Evolutionary conservation across 2,888 invertebrate species (phyloP).

Genomic region (Chymomyza fuscimana): DNA sequence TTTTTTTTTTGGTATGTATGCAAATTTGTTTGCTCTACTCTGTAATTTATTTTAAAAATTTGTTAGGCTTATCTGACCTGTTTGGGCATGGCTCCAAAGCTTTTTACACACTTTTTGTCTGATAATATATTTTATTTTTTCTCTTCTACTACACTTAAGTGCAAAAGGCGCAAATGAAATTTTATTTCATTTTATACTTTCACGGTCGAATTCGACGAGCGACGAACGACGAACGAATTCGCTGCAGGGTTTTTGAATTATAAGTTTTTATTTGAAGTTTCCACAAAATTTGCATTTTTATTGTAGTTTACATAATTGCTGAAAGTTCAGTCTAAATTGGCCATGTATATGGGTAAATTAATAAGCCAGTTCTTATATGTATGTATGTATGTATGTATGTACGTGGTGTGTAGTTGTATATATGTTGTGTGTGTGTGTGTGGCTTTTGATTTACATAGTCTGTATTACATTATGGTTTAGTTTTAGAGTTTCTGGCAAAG

Average conservation of each 20-base stretch:
- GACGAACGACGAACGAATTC: neutral
- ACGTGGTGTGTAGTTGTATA: slow-evolving; percentile 5
- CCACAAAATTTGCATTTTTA: slow-evolving; percentile 63
- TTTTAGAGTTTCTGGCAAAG: neutral
- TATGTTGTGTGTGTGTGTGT: slow-evolving; percentile 48
- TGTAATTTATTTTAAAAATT: slow-evolving; percentile 74
- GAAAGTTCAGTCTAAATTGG: slow-evolving; percentile 57
- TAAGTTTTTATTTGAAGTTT: slow-evolving; percentile 22
- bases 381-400: neutral
- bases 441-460: slow-evolving; percentile 35
- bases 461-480: slow-evolving; percentile 5
- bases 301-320: slow-evolving; percentile 70
- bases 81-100: slow-evolving; percentile 24
- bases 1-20: slow-evolving; percentile 57
- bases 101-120: slow-evolving; percentile 14
- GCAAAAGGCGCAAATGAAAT: slow-evolving; percentile 20
- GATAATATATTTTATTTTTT: slow-evolving; percentile 14
- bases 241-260: neutral
- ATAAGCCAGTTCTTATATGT: slow-evolving; percentile 36
- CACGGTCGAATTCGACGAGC: neutral
- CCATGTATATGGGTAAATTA: slow-evolving; percentile 59
- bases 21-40: slow-evolving; percentile 73
- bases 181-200: slow-evolving; percentile 13
- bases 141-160: neutral
- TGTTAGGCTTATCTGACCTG: slow-evolving; percentile 67